Conservation (phyloP, 1,140 invertebrate species). For the Philopotamus ludificatus region DNA sequence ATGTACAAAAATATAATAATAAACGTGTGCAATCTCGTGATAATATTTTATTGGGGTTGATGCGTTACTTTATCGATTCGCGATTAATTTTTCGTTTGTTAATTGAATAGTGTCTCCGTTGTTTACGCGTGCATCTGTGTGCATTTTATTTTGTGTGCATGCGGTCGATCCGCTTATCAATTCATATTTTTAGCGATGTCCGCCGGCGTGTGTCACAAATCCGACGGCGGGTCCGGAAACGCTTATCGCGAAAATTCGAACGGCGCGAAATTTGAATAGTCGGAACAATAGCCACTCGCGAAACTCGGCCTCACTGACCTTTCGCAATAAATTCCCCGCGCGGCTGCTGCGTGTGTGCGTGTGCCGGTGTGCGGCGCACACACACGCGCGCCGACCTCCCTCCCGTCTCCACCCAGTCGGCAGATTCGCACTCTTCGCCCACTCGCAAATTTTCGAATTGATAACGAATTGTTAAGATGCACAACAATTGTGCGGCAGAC, state of each 20-base stretch:
- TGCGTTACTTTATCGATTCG: too few relatives aligned
- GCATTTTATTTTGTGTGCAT: neutral
- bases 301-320: conserved; percentile 2
- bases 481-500: too few relatives aligned
- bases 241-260: neutral
- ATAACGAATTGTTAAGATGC: too few relatives aligned
- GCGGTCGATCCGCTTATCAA: neutral
- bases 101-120: too few relatives aligned
- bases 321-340: neutral
- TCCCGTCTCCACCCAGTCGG: neutral
- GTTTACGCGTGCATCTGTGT: too few relatives aligned
- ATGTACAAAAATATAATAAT: too few relatives aligned
- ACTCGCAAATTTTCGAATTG: too few relatives aligned
- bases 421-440: too few relatives aligned
- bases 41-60: too few relatives aligned
- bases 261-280: neutral
- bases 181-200: neutral
- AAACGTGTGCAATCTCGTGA: too few relatives aligned
- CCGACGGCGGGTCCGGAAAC: neutral
- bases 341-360: neutral
- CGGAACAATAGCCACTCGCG: neutral
- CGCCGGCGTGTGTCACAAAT: neutral
- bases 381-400: neutral
- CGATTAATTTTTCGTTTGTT: too few relatives aligned
- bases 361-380: neutral